Evolutionary conservation across 2,888 invertebrate genomes (phyloP).

Genomic region (Alviniconcha strummeri): DNA sequence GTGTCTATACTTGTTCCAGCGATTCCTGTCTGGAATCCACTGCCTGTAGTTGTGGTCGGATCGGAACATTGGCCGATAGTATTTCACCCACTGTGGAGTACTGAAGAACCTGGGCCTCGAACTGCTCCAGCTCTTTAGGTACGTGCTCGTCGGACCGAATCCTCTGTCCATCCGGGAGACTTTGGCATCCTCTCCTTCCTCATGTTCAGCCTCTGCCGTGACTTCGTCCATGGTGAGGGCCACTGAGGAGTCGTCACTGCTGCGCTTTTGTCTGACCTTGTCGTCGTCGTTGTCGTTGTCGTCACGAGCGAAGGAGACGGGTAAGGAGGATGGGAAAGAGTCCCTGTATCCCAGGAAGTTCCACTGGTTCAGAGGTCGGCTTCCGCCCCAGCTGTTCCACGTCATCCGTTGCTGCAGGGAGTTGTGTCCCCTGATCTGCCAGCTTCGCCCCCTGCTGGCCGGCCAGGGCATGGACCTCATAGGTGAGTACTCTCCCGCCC

Average conservation of each 20-base stretch:
- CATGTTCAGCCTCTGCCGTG: not conserved
- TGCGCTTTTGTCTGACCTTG: conserved; percentile 15
- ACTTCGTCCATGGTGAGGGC: not conserved
- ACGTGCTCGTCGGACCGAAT: not conserved
- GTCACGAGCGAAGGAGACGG: too few species aligned
- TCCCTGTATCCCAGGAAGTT: too few species aligned
- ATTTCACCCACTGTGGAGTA: not conserved
- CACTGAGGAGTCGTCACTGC: not conserved
- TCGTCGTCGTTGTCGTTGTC: not conserved
- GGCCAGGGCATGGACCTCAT: too few species aligned
- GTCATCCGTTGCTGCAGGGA: too few species aligned
- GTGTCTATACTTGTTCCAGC: not conserved
- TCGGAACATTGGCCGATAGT: not conserved
- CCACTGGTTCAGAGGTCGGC: too few species aligned
- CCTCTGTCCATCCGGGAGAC: conserved; percentile 4
- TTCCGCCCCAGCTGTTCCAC: too few species aligned
- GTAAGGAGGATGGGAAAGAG: too few species aligned
- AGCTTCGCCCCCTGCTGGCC: too few species aligned
- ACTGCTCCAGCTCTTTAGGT: not conserved
- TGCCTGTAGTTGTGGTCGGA: not conserved
- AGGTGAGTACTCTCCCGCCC: too few species aligned
- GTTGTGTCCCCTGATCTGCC: too few species aligned
- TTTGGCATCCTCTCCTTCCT: not conserved
- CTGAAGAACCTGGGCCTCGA: not conserved
- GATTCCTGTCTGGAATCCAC: not conserved